Percentiles rank a stretch among this genome's conserved stretches.
These are phyloP conservation scores for Anguilla obscura DNA, from an alignment of 2,797 vertebrate species.

Conservation along the genomic window DNA sequence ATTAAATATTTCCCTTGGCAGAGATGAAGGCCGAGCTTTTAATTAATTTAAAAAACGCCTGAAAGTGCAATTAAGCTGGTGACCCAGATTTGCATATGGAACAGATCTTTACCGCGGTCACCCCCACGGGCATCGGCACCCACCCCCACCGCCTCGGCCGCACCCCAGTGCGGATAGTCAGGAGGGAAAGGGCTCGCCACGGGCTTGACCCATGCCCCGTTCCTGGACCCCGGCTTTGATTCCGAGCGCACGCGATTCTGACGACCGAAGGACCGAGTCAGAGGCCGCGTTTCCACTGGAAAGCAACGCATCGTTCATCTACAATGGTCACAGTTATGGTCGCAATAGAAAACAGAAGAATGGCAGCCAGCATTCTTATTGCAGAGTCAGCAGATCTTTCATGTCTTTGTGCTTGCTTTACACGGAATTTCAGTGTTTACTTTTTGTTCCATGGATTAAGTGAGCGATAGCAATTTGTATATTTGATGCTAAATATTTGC, in stretches of 20 bases:
- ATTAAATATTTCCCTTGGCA: background rate
- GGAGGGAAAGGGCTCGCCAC: conserved; percentile 30
- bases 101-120: conserved; percentile 38
- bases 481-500: conserved; percentile 49
- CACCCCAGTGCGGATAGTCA: conserved; percentile 49
- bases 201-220: background rate
- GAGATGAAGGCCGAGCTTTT: conserved; percentile 35
- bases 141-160: background rate
- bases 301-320: background rate
- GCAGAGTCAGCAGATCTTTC: background rate
- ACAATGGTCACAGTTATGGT: background rate
- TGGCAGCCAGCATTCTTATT: background rate
- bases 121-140: conserved; percentile 28
- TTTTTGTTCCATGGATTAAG: conserved; percentile 53
- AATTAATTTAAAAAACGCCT: conserved; percentile 43
- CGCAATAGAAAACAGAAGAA: background rate
- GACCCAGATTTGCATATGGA: conserved; percentile 41
- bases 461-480: conserved; percentile 48
- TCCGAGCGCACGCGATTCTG: background rate
- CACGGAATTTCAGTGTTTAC: conserved; percentile 56
- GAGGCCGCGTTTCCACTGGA: background rate
- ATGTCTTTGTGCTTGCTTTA: conserved; percentile 44
- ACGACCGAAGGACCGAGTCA: background rate
- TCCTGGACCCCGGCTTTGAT: background rate
- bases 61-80: conserved; percentile 49